Conservation (phyloP, 2,113 vertebrate genomes). For the Prunella fulvescens region DNA sequence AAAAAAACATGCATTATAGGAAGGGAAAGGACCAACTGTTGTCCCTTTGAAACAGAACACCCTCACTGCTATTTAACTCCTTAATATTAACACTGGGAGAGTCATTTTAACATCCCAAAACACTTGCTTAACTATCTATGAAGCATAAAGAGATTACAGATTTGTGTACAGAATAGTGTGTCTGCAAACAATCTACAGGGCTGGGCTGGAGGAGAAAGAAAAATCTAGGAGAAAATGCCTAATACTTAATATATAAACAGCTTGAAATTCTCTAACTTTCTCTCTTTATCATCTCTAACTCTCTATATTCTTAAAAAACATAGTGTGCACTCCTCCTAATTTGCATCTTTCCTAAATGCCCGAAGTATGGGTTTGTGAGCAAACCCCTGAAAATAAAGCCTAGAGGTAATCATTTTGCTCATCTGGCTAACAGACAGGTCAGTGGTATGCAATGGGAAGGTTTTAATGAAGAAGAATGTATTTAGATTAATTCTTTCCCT, state of each 20-base stretch:
- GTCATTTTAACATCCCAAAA: not conserved
- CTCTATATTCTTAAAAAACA: not conserved
- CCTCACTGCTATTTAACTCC: not conserved
- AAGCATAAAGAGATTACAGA: not conserved
- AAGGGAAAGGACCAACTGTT: not conserved
- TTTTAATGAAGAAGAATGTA: not conserved
- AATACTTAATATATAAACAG: not conserved
- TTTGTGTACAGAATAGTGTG: not conserved
- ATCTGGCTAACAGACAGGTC: not conserved
- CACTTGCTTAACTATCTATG: not conserved
- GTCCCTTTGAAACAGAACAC: not conserved
- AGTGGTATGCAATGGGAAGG: not conserved
- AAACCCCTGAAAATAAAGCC: not conserved
- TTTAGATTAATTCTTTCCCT: not conserved
- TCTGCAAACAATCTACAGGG: not conserved
- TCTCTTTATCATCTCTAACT: not conserved
- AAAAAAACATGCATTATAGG: not conserved
- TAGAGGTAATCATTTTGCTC: not conserved
- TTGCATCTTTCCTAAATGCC: not conserved
- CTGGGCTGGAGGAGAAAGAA: not conserved
- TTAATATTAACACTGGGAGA: not conserved
- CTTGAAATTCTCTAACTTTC: not conserved
- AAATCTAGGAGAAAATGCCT: not conserved
- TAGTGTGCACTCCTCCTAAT: not conserved
- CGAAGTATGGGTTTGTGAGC: not conserved